Base-by-base conservation (phyloP, 2,888 invertebrate genomes). In the Boloria euphrosyne region DNA sequence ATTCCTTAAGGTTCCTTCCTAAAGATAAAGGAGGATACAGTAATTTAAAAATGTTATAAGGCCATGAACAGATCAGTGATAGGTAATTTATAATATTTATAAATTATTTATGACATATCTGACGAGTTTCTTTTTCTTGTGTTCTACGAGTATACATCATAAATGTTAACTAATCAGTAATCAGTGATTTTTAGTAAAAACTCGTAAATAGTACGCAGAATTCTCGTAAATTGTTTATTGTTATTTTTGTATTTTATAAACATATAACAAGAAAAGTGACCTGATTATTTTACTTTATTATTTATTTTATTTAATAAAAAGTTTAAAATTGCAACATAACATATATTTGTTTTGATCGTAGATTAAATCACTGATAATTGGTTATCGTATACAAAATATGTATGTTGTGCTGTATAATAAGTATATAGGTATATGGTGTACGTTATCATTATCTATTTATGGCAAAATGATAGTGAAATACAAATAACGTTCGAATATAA, bases 151-250 rank as follows among this genome's bases (percentile, higher is more conserved):
- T n/a, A n/a, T 38, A 38, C 49, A 50, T 38, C 38, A 17, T 38
- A 59, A 59, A 59, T 44, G 38, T 59, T 49, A 59, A 59, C 27
- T 57, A 59, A 38, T 59, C 49, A 49, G 14, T 50, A 49, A 59
- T 50, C 38, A 49, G 14, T 50, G 59, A 59, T 50, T 18, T 31
- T 50, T 50, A 31, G 17, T 17, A 50, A 59, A 50, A n/a, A n/a
- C n/a, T n/a, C n/a, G n/a, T 18, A 50, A 59, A 59, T 17, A 31
- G 27, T 13, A n/a, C n/a, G n/a, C n/a, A 18, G 27, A 27, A 47
- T 58, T 58, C 46, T 58, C 13, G 16, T 27, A 49, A n/a, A 16
- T 58, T 31, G 16, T 14, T 0, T 14, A 27, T 58, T n/a, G 17
- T 55, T 13, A 14, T 18, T 22, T 22, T 22, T 22, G n/a, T n/a